Conservation (phyloP, 2,113 vertebrate genomes). For the Progne subis region DNA sequence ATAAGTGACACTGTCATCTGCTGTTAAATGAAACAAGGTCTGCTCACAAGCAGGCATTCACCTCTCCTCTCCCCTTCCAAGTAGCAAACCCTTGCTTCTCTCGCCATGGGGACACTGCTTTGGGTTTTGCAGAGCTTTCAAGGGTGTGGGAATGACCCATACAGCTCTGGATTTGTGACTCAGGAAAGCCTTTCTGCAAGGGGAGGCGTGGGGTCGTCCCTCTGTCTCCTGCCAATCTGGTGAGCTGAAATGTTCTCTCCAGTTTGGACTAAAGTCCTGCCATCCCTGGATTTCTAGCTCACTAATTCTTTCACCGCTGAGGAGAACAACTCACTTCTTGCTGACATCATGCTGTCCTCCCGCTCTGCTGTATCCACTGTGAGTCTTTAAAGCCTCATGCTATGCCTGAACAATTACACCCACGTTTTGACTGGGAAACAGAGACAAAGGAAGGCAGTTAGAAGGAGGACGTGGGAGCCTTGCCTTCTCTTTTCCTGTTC, state of each 20-base stretch:
- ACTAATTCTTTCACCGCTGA: not conserved
- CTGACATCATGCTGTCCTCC: conserved; percentile 44
- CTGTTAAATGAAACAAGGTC: not conserved
- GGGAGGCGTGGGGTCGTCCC: not conserved
- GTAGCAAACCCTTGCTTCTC: not conserved
- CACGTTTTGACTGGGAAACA: conserved; percentile 44
- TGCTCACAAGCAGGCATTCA: not conserved
- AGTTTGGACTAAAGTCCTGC: not conserved
- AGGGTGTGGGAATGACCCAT: not conserved
- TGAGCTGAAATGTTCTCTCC: not conserved
- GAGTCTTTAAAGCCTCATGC: conserved; percentile 26
- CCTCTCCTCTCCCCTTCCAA: not conserved
- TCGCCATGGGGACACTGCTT: not conserved
- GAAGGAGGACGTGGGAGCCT: not conserved
- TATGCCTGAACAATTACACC: conserved; percentile 50
- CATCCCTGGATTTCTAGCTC: not conserved
- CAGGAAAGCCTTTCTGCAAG: not conserved
- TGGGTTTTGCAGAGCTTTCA: not conserved
- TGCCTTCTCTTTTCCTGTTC: conserved; percentile 6
- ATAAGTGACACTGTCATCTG: not conserved
- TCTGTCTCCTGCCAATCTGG: not conserved
- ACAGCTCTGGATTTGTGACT: not conserved
- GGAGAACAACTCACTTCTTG: conserved; percentile 32
- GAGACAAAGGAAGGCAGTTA: conserved; percentile 28
- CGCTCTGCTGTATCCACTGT: not conserved